Evolutionary conservation across 1,140 invertebrate species (phyloP).

Genomic region (Anastrepha ludens): DNA sequence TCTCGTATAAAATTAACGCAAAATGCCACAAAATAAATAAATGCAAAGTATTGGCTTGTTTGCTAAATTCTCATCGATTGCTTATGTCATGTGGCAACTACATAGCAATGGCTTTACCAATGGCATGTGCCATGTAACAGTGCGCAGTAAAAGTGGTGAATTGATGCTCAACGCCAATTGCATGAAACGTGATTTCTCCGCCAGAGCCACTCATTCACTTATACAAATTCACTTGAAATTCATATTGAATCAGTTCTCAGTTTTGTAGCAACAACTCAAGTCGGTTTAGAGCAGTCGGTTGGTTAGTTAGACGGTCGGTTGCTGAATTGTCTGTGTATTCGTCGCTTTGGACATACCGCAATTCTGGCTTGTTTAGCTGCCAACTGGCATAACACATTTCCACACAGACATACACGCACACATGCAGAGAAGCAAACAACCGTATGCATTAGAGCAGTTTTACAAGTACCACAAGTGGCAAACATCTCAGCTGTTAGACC

Average conservation of each 20-base stretch:
- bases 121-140: not conserved
- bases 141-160: not conserved
- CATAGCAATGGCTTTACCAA: not conserved
- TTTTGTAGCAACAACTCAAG: conserved; percentile 16
- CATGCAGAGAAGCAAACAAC: not conserved
- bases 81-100: not conserved
- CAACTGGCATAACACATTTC: not conserved
- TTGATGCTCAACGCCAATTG: conserved; percentile 18
- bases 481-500: not conserved
- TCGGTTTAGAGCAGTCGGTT: not conserved
- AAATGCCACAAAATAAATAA: not conserved
- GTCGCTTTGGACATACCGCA: not conserved
- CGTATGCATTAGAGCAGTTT: not conserved
- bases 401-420: not conserved
- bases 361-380: conserved; percentile 15
- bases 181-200: not conserved
- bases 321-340: not conserved
- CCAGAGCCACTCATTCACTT: conserved; percentile 1
- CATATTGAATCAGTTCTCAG: conserved; percentile 14
- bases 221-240: conserved; percentile 29
- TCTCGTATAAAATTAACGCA: not conserved
- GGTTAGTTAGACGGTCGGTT: not conserved
- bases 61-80: conserved; percentile 14
- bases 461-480: not conserved
- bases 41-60: not conserved